Evolutionary conservation across 2,113 vertebrate genomes (phyloP).

Genomic region (Poecile atricapillus): DNA sequence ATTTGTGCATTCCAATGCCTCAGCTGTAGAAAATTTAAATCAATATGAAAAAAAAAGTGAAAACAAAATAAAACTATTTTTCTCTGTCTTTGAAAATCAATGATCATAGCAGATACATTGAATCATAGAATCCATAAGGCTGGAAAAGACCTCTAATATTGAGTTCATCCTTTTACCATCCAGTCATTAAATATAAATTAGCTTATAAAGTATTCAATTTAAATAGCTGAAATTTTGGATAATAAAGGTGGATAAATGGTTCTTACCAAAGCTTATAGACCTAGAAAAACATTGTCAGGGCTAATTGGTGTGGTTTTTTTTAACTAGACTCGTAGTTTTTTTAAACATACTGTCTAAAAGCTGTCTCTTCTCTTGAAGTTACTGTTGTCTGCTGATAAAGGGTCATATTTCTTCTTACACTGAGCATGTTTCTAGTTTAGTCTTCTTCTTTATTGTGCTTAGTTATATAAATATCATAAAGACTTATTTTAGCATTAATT

Average conservation of each 20-base stretch:
- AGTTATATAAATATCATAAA: background rate
- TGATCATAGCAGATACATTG: background rate
- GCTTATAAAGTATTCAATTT: background rate
- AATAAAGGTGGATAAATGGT: background rate
- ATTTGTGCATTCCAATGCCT: background rate
- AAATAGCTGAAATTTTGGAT: background rate
- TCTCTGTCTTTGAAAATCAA: background rate
- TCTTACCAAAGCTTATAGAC: background rate
- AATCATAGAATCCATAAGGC: background rate
- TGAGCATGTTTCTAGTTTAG: background rate
- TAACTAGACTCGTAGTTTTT: background rate
- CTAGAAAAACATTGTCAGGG: background rate
- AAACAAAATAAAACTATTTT: background rate
- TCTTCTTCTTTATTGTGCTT: background rate
- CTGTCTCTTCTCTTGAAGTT: background rate
- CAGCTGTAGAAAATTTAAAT: background rate
- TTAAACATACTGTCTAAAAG: background rate
- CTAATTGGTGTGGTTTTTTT: background rate
- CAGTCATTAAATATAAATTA: background rate
- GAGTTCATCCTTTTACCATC: background rate
- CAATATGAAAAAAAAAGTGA: background rate
- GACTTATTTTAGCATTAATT: background rate
- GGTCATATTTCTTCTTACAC: background rate
- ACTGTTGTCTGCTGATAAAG: background rate
- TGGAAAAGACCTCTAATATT: background rate